A percentile compares a stretch with the other conserved stretches of the same genome.
These are phyloP conservation scores for Maniola jurtina DNA, from an alignment of 1,140 invertebrate genomes.

Conservation along the genomic window DNA sequence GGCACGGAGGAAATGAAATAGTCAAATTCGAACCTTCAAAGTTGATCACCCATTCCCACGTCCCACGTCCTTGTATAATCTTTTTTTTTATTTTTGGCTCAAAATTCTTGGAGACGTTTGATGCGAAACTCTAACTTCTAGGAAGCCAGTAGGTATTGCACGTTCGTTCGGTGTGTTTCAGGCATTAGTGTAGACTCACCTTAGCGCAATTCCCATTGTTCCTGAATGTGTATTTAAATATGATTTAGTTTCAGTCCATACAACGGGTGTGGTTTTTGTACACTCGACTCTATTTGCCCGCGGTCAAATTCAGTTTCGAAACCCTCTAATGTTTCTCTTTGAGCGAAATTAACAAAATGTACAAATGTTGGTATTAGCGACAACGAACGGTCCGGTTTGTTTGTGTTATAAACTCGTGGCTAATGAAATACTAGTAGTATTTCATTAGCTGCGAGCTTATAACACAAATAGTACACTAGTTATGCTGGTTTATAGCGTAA, in stretches of 20 bases:
- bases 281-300: conserved; percentile 48
- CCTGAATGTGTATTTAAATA: conserved; percentile 2
- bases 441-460: not conserved
- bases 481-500: not conserved
- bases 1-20: conserved; percentile 12
- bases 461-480: too few species aligned
- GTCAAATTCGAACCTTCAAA: not conserved
- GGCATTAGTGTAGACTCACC: too few species aligned
- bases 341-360: conserved; percentile 46
- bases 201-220: not conserved
- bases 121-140: too few species aligned
- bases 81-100: too few species aligned
- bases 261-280: conserved; percentile 42
- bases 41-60: not conserved
- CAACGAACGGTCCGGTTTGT: conserved; percentile 7
- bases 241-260: conserved; percentile 12
- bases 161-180: too few species aligned
- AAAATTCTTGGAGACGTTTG: too few species aligned
- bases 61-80: too few species aligned
- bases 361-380: conserved; percentile 20
- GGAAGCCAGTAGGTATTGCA: too few species aligned
- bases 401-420: conserved; percentile 7
- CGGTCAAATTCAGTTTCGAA: conserved; percentile 53
- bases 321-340: conserved; percentile 39
- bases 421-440: not conserved